Percentiles rank a stretch among this genome's conserved stretches.
Evolutionary conservation across 2,888 invertebrate species (phyloP).

Genomic region (Amblyjoppa proteus): DNA sequence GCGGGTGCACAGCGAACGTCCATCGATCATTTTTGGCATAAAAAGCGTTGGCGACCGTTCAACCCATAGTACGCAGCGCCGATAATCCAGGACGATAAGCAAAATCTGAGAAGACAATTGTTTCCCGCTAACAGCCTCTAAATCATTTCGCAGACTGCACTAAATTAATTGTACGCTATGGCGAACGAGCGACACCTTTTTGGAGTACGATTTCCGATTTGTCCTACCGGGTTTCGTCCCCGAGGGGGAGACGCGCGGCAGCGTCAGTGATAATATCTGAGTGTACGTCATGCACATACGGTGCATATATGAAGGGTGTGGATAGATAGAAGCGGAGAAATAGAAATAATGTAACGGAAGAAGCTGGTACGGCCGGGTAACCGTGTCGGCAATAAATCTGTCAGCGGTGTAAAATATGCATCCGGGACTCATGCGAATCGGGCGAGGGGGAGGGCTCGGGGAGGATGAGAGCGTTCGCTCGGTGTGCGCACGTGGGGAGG

Average conservation of each 20-base stretch:
- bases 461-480: constrained; percentile 24
- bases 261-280: constrained; percentile 45
- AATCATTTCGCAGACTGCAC: background rate
- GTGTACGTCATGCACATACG: constrained; percentile 18
- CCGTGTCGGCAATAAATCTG: constrained; percentile 81
- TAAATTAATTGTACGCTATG: background rate
- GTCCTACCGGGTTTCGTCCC: background rate
- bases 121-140: background rate
- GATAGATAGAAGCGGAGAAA: constrained; percentile 67
- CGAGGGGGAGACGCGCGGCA: constrained; percentile 42
- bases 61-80: background rate
- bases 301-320: constrained; percentile 49
- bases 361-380: constrained; percentile 76
- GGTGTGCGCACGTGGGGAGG: constrained; percentile 44
- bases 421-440: constrained; percentile 70
- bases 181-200: background rate
- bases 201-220: constrained; percentile 17
- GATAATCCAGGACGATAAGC: background rate
- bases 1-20: no score
- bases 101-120: background rate
- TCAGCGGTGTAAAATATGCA: constrained; percentile 81
- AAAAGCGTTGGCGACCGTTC: background rate
- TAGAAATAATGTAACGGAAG: constrained; percentile 76
- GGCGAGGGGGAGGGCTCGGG: constrained; percentile 5
- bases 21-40: background rate